Evolutionary conservation across 2,113 vertebrate genomes (phyloP), one percentile per base, ranked within the genome.

Genomic region (Arenaria interpres): DNA sequence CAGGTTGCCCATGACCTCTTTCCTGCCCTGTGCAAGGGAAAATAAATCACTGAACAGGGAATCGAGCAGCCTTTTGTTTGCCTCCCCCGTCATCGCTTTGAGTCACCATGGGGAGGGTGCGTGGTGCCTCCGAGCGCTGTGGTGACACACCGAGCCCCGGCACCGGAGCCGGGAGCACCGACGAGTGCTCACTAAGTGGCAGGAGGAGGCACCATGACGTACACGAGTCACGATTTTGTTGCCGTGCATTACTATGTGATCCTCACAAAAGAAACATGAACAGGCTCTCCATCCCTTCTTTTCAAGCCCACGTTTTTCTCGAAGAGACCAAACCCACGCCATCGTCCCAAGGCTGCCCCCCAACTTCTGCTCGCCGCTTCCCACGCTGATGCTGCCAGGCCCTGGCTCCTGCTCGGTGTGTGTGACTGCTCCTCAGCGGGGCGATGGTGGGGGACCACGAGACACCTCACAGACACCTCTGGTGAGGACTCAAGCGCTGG

Each of bases 391-490:
- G 69, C 62, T 72, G 66, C 48, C 1, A 1, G 51, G 13, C 3
- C 43, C 43, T 35, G 2, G 32, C 28, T 72, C 37, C 43, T 3
- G 13, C 37, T 53, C 35, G 10, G 23, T 0, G 1, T 11, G n/a
- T 56, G 50, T 1, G 8, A 4, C 45, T 1, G 4, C 41, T 85
- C 12, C 50, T 32, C 13, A 0, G 37, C 0, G 0, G n/a, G 37
- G 37, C 0, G 4, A 12, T 22, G 59, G 35, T 3, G 2, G 18
- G 35, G 32, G 3, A 7, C 32, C 23, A 16, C 2, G 7, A 18
- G 18, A 3, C 35, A 19, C 8, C 53, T 30, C 25, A 11, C 41
- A 50, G 18, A 39, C 15, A 6, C 25, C 56, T 37, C 74, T 4
- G 27, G 2, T 27, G 81, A 63, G 24, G 30, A 63, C 25, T 4